Base-by-base conservation (phyloP, 2,113 vertebrate species). In the Stegostoma tigrinum region DNA sequence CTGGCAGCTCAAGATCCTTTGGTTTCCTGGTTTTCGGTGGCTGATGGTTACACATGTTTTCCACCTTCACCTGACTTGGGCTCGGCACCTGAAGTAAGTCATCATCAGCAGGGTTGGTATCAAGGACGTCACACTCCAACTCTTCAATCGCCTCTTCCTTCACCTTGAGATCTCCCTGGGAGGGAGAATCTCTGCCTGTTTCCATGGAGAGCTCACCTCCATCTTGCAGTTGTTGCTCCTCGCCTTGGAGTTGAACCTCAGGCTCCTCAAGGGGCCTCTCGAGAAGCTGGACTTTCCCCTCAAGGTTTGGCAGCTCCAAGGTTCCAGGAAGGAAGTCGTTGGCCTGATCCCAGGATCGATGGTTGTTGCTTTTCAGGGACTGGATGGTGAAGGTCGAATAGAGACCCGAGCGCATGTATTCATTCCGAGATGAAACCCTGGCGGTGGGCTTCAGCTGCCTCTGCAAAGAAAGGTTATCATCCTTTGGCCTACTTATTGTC, bases 321-420 rank as follows among this genome's bases (percentile, higher is more conserved):
- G 45, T 95, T 6, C 48, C 7, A 0, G 42, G 19, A 2, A 27
- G 19, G 6, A 24, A 61, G 96, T 95, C 12, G 12, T 4, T 17
- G 64, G 38, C 78, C n/a, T 45, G 55, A 61, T 61, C 80, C 7
- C 86, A 42, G 55, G 95, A 24, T 8, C 34, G 70, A n/a, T 45
- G 14, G 78, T 8, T 66, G 95, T 23, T 67, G 80, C 42, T 17
- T 3, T 87, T 55, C 75, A 95, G 64, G 0, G 95, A 95, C 80
- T 95, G 86, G 67, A 95, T 67, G 45, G 95, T 89, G 45, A 95
- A 89, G 0, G 95, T 86, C 14, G 95, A 95, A 55, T 95, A 89
- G 2, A 85, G 95, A 5, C 80, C 86, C 1, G 95, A 90, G 38
- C 80, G 95, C 95, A 90, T 95, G 80, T 90, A 72, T 64, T 95